phyloP scores from a whole-genome alignment of 2,113 vertebrate species.

The Leucopsar rothschildi region DNA sequence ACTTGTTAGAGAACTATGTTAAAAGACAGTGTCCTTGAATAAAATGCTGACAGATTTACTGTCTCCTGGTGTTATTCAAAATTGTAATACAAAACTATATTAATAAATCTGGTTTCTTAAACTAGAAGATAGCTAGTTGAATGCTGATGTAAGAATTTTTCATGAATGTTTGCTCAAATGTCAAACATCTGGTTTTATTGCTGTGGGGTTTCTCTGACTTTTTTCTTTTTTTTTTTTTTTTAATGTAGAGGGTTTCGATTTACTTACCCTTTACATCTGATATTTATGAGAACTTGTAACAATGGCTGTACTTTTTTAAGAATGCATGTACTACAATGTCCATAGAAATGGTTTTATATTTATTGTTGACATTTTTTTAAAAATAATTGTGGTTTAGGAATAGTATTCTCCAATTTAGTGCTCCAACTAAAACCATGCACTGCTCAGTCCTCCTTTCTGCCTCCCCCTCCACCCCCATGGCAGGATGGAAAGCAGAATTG shows the following conservation, averaged over 20 bases:
- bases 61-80: neutral
- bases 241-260: neutral
- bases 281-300: neutral
- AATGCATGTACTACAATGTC: neutral
- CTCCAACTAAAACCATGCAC: neutral
- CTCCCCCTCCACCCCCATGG: accelerated
- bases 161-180: neutral
- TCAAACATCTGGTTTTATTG: neutral
- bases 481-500: neutral
- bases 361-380: neutral
- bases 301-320: neutral
- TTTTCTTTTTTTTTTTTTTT: too few species aligned
- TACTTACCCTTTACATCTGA: neutral
- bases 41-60: neutral
- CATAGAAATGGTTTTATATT: neutral
- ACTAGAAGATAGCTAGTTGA: neutral
- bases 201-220: neutral
- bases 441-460: accelerated
- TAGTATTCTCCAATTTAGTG: neutral
- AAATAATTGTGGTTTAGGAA: neutral
- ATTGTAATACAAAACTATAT: neutral
- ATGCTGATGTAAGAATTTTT: neutral
- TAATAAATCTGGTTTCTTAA: neutral
- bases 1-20: neutral
- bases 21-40: neutral